phyloP scores from a whole-genome alignment of 2,797 vertebrate species.

The Malurus splendens region DNA sequence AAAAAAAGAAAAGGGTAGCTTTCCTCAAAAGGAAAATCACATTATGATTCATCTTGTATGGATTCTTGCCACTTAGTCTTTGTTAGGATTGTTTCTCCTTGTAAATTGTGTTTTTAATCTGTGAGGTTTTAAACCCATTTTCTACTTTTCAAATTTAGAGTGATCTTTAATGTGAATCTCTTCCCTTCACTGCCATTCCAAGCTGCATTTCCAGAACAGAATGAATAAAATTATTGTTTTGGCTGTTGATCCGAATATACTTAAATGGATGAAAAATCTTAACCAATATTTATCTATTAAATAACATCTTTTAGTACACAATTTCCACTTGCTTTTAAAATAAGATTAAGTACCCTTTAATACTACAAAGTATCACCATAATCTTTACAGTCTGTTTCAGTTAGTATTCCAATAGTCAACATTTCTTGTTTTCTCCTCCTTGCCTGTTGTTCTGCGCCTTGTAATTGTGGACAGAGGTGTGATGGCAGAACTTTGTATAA shows the following conservation, averaged over 20 bases:
- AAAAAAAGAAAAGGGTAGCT: background rate
- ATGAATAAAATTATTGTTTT: background rate
- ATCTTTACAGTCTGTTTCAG: background rate
- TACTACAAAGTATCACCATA: background rate
- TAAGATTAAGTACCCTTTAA: background rate
- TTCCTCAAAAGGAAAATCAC: slow-evolving; percentile 2
- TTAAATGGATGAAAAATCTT: background rate
- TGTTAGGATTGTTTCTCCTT: background rate
- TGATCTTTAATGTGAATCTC: background rate
- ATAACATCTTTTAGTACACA: background rate
- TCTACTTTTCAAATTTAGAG: background rate
- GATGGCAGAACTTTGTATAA: background rate
- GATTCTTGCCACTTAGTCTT: background rate
- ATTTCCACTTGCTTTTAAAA: background rate
- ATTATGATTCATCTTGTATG: background rate
- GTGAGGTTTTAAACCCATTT: background rate
- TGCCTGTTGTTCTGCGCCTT: background rate
- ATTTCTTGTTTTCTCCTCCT: background rate
- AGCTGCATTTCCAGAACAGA: background rate
- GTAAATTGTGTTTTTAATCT: background rate
- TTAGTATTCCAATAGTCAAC: background rate
- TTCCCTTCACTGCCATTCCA: background rate
- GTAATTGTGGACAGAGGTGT: background rate
- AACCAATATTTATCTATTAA: background rate
- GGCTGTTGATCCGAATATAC: background rate